Conservation (phyloP, 2,797 vertebrate species). For the Lepidocolaptes lacrymiger region DNA sequence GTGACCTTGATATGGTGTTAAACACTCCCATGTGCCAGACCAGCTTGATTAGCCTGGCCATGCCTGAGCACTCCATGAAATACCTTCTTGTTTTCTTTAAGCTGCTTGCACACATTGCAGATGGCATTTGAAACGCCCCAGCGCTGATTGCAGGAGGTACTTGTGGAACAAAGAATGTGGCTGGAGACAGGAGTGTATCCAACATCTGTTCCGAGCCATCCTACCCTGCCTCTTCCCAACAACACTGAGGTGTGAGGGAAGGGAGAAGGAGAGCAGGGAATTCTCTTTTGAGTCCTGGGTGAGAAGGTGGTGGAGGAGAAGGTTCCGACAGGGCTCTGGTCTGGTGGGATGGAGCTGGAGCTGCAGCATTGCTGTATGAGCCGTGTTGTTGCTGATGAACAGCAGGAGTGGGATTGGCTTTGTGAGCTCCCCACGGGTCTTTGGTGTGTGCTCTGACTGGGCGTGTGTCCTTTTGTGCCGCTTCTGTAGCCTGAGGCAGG, state of each 20-base stretch:
- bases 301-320: neutral
- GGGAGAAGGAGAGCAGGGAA: neutral
- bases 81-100: slow-evolving; percentile 44
- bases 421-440: neutral
- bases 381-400: neutral
- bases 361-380: accelerated
- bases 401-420: neutral
- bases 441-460: neutral
- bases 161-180: neutral
- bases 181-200: neutral
- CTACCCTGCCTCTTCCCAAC: neutral
- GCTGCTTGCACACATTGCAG: slow-evolving; percentile 9
- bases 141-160: neutral
- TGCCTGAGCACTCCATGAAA: slow-evolving; percentile 1
- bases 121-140: slow-evolving; percentile 20
- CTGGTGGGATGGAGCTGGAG: neutral
- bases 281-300: neutral
- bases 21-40: neutral
- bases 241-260: neutral
- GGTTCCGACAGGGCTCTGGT: neutral
- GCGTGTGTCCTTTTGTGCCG: neutral
- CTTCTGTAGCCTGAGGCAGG: neutral
- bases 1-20: neutral
- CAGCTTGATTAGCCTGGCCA: neutral
- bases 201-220: neutral